phyloP scores from a whole-genome alignment of 2,888 invertebrate species.

The Reticulitermes lucifugus region DNA sequence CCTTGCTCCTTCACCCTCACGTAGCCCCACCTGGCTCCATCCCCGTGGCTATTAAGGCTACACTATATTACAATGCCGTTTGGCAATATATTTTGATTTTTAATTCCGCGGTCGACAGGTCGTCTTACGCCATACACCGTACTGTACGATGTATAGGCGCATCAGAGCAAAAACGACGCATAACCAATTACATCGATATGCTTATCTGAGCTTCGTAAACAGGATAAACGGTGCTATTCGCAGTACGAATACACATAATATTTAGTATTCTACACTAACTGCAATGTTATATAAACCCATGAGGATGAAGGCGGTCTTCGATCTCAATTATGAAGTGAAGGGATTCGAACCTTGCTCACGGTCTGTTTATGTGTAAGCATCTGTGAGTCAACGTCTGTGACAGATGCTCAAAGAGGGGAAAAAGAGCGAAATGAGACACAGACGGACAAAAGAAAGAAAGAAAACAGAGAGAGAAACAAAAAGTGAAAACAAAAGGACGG shows the following conservation, averaged over 20 bases:
- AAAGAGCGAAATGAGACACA: not conserved
- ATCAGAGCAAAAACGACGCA: not conserved
- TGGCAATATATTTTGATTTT: conserved; percentile 55
- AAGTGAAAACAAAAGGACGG: not conserved
- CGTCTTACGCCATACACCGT: conserved; percentile 47
- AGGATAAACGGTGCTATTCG: too few relatives aligned
- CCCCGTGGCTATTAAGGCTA: conserved; percentile 39
- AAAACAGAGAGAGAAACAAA: not conserved
- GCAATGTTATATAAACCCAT: too few relatives aligned
- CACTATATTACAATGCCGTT: conserved; percentile 42
- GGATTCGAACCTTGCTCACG: too few relatives aligned
- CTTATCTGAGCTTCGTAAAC: too few relatives aligned
- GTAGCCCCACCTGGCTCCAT: conserved; percentile 44
- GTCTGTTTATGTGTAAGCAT: too few relatives aligned
- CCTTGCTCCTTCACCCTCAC: not conserved
- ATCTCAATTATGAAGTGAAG: too few relatives aligned
- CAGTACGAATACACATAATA: too few relatives aligned
- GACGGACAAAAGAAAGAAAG: not conserved
- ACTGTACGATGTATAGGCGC: not conserved
- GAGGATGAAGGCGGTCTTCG: too few relatives aligned
- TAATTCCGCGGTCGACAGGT: conserved; percentile 53
- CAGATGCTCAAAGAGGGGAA: not conserved
- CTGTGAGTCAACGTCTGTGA: too few relatives aligned
- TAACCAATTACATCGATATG: too few relatives aligned
- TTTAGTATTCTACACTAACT: too few relatives aligned